These are phyloP conservation scores for Climacteris rufus DNA, from an alignment of 2,113 vertebrate genomes.

Conservation along the genomic window DNA sequence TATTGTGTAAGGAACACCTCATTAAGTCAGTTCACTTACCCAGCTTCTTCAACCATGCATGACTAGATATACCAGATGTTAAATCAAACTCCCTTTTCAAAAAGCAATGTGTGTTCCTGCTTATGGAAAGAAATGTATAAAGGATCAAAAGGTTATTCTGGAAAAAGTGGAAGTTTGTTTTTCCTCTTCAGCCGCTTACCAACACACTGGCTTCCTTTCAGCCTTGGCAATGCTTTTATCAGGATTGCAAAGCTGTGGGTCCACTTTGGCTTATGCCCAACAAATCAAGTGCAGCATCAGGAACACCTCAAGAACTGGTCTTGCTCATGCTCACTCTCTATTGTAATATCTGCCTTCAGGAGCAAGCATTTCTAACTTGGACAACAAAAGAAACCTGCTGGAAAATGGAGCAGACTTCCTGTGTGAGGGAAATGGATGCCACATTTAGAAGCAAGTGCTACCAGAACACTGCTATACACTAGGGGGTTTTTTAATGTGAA, in stretches of 20 bases:
- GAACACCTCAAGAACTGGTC: not conserved
- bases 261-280: not conserved
- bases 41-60: not conserved
- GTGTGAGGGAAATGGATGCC: not conserved
- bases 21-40: not conserved
- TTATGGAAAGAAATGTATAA: not conserved
- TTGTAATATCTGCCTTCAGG: not conserved
- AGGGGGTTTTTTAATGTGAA: not conserved
- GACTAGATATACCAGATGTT: not conserved
- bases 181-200: not conserved
- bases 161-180: not conserved
- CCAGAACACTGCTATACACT: not conserved
- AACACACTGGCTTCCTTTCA: not conserved
- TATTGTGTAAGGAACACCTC: not conserved
- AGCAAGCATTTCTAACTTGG: conserved; percentile 7
- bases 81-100: not conserved
- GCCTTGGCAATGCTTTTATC: not conserved
- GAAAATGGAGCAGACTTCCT: not conserved
- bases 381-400: not conserved
- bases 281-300: not conserved
- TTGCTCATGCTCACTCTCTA: not conserved
- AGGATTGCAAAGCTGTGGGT: not conserved
- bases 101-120: not conserved
- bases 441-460: not conserved
- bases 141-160: not conserved